These are phyloP conservation scores for Phyllotreta striolata DNA, from an alignment of 2,888 invertebrate species.

Conservation along the genomic window DNA sequence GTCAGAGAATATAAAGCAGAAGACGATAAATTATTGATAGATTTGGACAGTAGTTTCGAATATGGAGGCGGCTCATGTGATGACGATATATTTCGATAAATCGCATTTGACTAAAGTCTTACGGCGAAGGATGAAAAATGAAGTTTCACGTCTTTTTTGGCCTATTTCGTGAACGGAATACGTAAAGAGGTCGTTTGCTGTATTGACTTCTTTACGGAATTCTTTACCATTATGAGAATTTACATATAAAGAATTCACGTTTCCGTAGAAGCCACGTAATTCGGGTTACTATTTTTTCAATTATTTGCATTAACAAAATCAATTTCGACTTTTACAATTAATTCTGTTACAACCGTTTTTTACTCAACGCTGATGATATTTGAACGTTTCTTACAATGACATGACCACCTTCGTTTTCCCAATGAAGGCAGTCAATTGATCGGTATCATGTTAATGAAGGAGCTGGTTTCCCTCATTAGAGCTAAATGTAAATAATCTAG, in stretches of 20 bases:
- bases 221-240: neutral
- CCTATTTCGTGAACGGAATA: conserved; percentile 53
- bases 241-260: no score
- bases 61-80: conserved; percentile 53
- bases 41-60: conserved; percentile 44
- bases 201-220: conserved; percentile 9
- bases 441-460: conserved; percentile 48
- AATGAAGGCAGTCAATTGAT: conserved; percentile 46
- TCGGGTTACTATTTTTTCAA: no score
- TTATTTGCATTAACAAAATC: no score
- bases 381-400: conserved; percentile 39
- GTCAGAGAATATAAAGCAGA: conserved; percentile 58
- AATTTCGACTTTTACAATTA: no score
- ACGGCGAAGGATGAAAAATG: conserved; percentile 49
- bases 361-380: conserved; percentile 13
- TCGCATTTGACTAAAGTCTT: conserved; percentile 52
- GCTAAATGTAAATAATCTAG: conserved; percentile 53
- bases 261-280: no score
- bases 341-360: no score
- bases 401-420: conserved; percentile 45
- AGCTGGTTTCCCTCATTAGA: conserved; percentile 51
- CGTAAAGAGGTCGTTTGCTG: conserved; percentile 7
- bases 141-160: conserved; percentile 50
- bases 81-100: conserved; percentile 56
- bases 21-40: conserved; percentile 56